Percentiles rank a stretch among this genome's conserved stretches.
phyloP scores from a whole-genome alignment of 2,797 vertebrate species.

The Tenualosa thibaudeaui region DNA sequence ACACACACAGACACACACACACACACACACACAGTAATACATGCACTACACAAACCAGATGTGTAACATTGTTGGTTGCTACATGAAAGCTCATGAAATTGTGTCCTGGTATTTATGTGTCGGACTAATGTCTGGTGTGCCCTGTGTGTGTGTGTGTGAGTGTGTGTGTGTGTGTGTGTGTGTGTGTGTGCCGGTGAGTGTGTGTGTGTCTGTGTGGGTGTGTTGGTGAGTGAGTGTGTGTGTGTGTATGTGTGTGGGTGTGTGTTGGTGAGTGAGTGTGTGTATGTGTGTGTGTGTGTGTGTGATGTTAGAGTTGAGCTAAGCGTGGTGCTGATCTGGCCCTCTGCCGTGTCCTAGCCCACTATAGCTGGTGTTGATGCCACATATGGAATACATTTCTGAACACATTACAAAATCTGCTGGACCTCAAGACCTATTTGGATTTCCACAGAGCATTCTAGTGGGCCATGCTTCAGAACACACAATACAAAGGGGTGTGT shows the following conservation, averaged over 20 bases:
- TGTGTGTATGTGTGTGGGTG: too few relatives aligned
- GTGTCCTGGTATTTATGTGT: not conserved
- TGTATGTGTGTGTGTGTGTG: too few relatives aligned
- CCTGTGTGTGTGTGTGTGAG: not conserved
- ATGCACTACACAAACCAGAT: not conserved
- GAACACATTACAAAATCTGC: not conserved
- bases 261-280: too few relatives aligned
- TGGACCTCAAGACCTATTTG: not conserved
- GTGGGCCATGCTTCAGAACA: not conserved
- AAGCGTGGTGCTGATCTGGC: too few relatives aligned
- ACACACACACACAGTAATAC: not conserved
- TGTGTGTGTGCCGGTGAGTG: not conserved
- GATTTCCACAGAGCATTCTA: not conserved
- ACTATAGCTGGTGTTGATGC: not conserved
- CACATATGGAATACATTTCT: slow-evolving; percentile 11
- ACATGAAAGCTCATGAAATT: not conserved
- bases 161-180: not conserved
- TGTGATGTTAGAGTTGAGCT: too few relatives aligned
- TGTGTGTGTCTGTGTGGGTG: too few relatives aligned
- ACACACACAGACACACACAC: not conserved
- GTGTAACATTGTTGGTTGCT: not conserved
- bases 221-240: not conserved
- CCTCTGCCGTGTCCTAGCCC: too few relatives aligned
- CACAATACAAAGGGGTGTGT: not conserved
- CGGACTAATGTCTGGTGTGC: too few relatives aligned